phyloP scores from a whole-genome alignment of 2,888 invertebrate genomes.

The Agrotis exclamationis region DNA sequence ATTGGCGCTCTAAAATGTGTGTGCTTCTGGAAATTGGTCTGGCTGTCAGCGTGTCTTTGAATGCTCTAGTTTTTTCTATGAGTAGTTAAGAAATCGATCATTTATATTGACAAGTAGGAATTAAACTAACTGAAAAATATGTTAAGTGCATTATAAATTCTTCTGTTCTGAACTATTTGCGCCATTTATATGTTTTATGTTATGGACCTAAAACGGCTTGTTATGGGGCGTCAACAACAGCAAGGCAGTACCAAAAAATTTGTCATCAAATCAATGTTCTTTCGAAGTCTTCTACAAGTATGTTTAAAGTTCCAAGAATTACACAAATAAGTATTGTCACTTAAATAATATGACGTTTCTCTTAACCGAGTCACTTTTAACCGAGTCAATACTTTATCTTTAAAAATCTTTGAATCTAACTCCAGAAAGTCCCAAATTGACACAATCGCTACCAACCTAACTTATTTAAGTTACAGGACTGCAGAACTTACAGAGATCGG shows the following conservation, averaged over 20 bases:
- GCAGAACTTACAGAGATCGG: slow-evolving; percentile 59
- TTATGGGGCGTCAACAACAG: not conserved
- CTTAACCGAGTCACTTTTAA: not conserved
- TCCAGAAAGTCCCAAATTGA: slow-evolving; percentile 1
- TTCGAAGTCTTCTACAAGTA: not conserved
- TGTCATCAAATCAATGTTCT: not conserved
- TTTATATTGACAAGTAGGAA: not conserved
- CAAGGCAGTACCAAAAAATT: not conserved
- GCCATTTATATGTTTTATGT: not conserved
- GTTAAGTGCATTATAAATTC: not conserved
- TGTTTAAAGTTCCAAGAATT: not conserved
- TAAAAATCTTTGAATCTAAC: not conserved
- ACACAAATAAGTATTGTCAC: not conserved
- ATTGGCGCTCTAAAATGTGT: slow-evolving; percentile 28
- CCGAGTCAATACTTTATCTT: not conserved
- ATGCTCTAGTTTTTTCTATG: slow-evolving; percentile 10
- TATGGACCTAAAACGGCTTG: not conserved
- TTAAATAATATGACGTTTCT: not conserved
- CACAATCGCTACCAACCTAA: slow-evolving; percentile 11
- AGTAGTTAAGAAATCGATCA: not conserved
- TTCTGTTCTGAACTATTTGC: not conserved
- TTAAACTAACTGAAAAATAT: not conserved
- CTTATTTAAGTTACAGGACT: slow-evolving; percentile 51
- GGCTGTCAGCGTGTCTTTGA: slow-evolving; percentile 1
- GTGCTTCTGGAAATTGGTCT: slow-evolving; percentile 24